Evolutionary conservation across 2,797 vertebrate species (phyloP).

Genomic region (Macrochelys suwanniensis): DNA sequence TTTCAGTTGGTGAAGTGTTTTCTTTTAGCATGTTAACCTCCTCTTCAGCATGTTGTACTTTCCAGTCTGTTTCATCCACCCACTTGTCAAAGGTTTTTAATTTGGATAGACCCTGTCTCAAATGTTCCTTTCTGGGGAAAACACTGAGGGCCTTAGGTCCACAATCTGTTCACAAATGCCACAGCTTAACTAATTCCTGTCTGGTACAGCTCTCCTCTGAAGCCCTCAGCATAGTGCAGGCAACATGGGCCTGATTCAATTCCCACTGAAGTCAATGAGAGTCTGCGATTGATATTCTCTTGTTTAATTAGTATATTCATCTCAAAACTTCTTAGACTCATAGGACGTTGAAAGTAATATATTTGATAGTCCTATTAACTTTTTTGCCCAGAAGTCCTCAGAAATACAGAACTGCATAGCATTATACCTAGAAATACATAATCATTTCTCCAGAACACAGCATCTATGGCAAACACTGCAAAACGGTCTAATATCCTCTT

Average conservation of each 20-base stretch:
- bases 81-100: neutral
- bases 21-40: neutral
- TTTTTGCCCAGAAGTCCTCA: neutral
- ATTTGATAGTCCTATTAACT: neutral
- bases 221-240: neutral
- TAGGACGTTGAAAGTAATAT: neutral
- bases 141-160: neutral
- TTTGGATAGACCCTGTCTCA: slow-evolving; percentile 5
- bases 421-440: neutral
- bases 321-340: neutral
- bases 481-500: neutral
- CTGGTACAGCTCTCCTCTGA: neutral
- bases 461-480: neutral
- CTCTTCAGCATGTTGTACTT: neutral
- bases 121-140: neutral
- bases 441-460: neutral
- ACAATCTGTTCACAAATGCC: neutral
- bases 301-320: neutral
- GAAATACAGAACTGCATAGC: neutral
- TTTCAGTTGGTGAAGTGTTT: neutral
- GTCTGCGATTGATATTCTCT: neutral
- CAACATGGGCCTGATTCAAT: neutral
- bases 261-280: neutral
- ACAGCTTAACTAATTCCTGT: neutral
- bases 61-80: neutral